A percentile compares a stretch with the other conserved stretches of the same genome.
phyloP scores from a whole-genome alignment of 1,140 invertebrate genomes.

The Drosophila gunungcola region DNA sequence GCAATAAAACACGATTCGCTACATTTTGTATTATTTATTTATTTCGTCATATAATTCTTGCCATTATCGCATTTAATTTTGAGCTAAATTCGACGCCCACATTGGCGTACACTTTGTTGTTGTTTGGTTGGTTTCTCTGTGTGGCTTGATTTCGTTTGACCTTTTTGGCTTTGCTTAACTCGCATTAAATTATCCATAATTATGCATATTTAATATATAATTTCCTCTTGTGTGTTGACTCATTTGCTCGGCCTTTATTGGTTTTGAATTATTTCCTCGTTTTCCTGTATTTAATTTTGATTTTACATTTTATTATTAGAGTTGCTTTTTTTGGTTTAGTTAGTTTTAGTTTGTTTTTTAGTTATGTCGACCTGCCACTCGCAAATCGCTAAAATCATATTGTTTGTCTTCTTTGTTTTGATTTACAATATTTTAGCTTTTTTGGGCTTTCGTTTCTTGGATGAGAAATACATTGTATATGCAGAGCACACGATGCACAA shows the following conservation, averaged over 20 bases:
- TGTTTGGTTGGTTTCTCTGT: constrained; percentile 36
- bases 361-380: constrained; percentile 23
- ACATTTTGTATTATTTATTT: constrained; percentile 66
- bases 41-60: constrained; percentile 79
- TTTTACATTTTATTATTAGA: constrained; percentile 75
- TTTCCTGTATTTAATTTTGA: constrained; percentile 79
- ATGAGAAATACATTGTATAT: constrained; percentile 12
- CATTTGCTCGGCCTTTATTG: constrained; percentile 26
- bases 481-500: constrained; percentile 6
- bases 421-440: constrained; percentile 59
- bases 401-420: constrained; percentile 37
- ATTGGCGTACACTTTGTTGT: constrained; percentile 52
- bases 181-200: constrained; percentile 66
- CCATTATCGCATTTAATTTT: constrained; percentile 72
- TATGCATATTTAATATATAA: constrained; percentile 68
- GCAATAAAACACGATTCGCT: constrained; percentile 8
- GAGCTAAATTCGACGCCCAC: constrained; percentile 72
- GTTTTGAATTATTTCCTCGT: constrained; percentile 29
- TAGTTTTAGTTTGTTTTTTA: constrained; percentile 38
- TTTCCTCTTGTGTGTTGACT: constrained; percentile 29
- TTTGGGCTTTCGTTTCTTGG: constrained; percentile 19
- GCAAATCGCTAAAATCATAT: constrained; percentile 42
- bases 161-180: constrained; percentile 65
- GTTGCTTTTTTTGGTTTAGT: constrained; percentile 34
- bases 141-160: constrained; percentile 71